These are phyloP conservation scores for Elysia crispata DNA, from an alignment of 2,888 invertebrate genomes.

Conservation along the genomic window DNA sequence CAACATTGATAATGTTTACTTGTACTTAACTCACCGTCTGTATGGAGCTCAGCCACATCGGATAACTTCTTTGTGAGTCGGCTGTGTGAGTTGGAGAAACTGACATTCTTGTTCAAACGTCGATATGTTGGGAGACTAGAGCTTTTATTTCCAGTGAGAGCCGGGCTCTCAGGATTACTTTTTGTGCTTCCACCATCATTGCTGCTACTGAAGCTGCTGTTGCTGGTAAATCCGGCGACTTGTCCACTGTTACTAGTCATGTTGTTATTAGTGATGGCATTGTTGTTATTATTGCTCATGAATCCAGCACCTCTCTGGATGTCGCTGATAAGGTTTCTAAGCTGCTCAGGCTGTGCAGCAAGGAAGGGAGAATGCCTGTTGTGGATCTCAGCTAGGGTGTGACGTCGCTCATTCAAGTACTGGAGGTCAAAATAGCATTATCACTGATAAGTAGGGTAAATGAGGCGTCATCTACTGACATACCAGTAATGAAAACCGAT, in stretches of 20 bases:
- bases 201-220: slow-evolving; percentile 2
- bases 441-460: too few relatives aligned
- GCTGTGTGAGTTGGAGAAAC: slow-evolving; percentile 4
- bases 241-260: background rate
- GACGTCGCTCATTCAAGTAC: slow-evolving; percentile 61
- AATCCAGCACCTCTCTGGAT: slow-evolving; percentile 62
- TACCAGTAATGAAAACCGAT: too few relatives aligned
- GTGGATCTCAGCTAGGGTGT: slow-evolving; percentile 60
- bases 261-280: background rate
- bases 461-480: too few relatives aligned
- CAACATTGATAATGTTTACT: too few relatives aligned
- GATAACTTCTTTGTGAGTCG: slow-evolving; percentile 6
- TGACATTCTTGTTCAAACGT: slow-evolving; percentile 37
- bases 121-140: background rate
- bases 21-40: slow-evolving; percentile 17
- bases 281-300: slow-evolving; percentile 22
- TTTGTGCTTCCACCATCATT: background rate
- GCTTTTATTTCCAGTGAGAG: too few relatives aligned
- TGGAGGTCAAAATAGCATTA: slow-evolving; percentile 40
- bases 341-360: slow-evolving; percentile 93
- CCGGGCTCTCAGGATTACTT: too few relatives aligned
- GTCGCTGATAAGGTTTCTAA: slow-evolving; percentile 90
- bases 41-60: slow-evolving; percentile 14
- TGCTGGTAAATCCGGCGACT: slow-evolving; percentile 18
- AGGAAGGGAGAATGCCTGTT: slow-evolving; percentile 75